Evolutionary conservation across 2,888 invertebrate species (phyloP).

Genomic region (Miltochrista miniata): DNA sequence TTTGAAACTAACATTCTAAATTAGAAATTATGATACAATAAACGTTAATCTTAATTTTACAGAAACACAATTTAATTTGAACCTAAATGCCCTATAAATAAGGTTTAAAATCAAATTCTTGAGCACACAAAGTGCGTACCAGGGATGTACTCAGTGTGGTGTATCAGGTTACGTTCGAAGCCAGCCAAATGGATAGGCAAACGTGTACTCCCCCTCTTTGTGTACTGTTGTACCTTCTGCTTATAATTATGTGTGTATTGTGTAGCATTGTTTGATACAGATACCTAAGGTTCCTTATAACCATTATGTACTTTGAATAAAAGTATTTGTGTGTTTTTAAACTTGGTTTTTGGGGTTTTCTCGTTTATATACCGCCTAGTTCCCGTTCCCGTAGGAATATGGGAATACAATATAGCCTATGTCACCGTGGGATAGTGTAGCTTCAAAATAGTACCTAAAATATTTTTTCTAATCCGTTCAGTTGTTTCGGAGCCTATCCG

Average conservation of each 20-base stretch:
- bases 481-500: no score
- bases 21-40: constrained; percentile 36
- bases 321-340: not conserved
- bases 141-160: constrained; percentile 41
- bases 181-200: constrained; percentile 72
- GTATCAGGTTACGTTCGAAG: constrained; percentile 63
- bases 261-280: not conserved
- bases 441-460: no score
- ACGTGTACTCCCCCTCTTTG: constrained; percentile 47
- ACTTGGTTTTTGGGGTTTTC: no score
- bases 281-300: not conserved
- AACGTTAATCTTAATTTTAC: constrained; percentile 29
- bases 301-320: not conserved
- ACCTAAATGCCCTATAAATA: not conserved
- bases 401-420: no score
- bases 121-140: constrained; percentile 11
- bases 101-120: constrained; percentile 19
- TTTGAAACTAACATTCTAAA: constrained; percentile 30
- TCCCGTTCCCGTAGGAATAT: no score
- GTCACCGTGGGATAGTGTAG: no score
- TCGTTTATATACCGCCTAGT: no score
- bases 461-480: no score
- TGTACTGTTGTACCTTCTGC: constrained; percentile 31
- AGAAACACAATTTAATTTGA: constrained; percentile 1
- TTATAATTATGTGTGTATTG: constrained; percentile 8